Evolutionary conservation across 2,888 invertebrate species (phyloP), one percentile per base, ranked within the genome.

Genomic region (Crematogaster levior): DNA sequence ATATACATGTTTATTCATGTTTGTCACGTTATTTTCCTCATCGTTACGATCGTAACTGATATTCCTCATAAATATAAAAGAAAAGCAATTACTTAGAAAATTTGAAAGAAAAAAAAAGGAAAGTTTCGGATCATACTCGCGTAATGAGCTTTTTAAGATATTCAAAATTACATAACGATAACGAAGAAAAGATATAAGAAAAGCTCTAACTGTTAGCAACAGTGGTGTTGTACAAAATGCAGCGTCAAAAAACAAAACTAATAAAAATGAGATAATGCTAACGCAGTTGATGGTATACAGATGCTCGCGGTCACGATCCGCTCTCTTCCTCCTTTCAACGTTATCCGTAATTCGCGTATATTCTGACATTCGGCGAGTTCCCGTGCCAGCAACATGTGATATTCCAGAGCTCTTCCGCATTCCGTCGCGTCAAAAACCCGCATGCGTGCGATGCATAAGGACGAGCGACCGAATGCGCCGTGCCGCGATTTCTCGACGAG

Each of bases 371-470:
- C 66, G 66, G 27, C 63, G 77, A 56, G 30, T 56, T 77, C 18
- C 5, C 77, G 10, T 56, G 70, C 40, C 51, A 77, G 77, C 77
- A 77, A 77, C 77, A 77, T 43, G 77, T 77, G 77, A 77, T 68
- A 68, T 30, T 18, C 68, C 24, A 27, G 27, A n/a, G 21, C 53
- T 66, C n/a, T 56, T 30, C 18, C 40, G 40, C 24, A 34, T 21
- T 37, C 74, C 34, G 18, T 66, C 30, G 68, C 77, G 4, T 77
- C 56, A 77, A 77, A 77, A 77, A 77, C 40, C 43, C 77, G 77
- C 77, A 77, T 77, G 77, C 77, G 77, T 77, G 68, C 77, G 53
- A 56, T 77, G 77, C 70, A 68, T 77, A 77, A 77, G 77, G 68
- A 75, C 37, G 60, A 46, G 34, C 15, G 40, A 56, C 30, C 40